These are phyloP conservation scores for Monopterus albus DNA, from an alignment of 2,113 vertebrate genomes.

Conservation along the genomic window DNA sequence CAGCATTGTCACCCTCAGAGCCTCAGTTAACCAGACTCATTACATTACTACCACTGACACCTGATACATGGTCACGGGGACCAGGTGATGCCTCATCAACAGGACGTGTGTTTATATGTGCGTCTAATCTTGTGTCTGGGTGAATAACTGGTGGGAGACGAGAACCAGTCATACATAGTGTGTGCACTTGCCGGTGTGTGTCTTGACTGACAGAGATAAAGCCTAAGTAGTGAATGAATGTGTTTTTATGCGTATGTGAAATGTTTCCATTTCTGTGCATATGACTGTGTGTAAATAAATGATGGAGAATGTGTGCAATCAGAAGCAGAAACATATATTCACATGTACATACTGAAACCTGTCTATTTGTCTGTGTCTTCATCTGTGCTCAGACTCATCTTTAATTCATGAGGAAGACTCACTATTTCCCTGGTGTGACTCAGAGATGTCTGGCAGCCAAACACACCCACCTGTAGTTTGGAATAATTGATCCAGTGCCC, in stretches of 20 bases:
- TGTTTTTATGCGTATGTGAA: background rate
- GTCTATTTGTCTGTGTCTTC: constrained; percentile 15
- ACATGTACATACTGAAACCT: background rate
- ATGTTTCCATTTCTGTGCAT: background rate
- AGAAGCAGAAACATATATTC: background rate
- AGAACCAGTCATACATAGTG: constrained; percentile 7
- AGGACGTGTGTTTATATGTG: constrained; percentile 17
- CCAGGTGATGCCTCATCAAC: constrained; percentile 38
- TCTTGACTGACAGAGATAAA: constrained; percentile 13
- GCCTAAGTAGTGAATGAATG: background rate
- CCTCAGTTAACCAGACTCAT: constrained; percentile 45
- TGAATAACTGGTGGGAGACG: constrained; percentile 30
- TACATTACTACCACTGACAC: constrained; percentile 55
- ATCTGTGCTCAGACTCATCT: constrained; percentile 52
- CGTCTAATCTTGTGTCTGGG: constrained; percentile 23
- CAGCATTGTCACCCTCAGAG: constrained; percentile 21
- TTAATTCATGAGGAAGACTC: constrained; percentile 72
- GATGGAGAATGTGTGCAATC: background rate
- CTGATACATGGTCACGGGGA: constrained; percentile 41
- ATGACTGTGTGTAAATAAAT: background rate
- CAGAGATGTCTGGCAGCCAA: constrained; percentile 65
- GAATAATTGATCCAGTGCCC: constrained; percentile 66
- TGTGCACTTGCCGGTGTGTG: background rate
- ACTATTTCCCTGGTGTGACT: constrained; percentile 57
- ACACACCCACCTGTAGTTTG: constrained; percentile 68